Evolutionary conservation across 2,888 invertebrate genomes (phyloP), one percentile per base, ranked within the genome.

Genomic region (Drosophila austrosaltans): DNA sequence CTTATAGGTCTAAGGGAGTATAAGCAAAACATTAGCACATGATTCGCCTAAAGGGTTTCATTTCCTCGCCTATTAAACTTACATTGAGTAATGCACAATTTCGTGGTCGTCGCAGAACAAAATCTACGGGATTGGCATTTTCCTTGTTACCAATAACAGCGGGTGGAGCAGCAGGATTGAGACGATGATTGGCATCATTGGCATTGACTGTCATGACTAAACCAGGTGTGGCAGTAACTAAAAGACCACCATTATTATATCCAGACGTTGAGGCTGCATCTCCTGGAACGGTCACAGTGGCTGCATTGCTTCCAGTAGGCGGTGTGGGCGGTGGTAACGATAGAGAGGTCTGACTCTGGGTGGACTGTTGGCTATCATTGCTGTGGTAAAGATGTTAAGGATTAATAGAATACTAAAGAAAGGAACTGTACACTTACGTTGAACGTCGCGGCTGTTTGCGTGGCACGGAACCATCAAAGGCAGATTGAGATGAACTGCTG

Each of bases 401-500:
- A 12, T 48, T 25, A 12, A 30, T 5, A 3, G 7, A 1, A 3
- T 5, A 5, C n/a, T 6, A 1, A n/a, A 8, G 0, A 1, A 2
- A 2, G 1, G n/a, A 8, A 40, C n/a, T 8, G 3, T 1, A 4
- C 2, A 94, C 95, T 94, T 93, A 97, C 97, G 93, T 93, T 96
- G 95, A 98, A 90, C 98, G 98, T 70, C 98, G 93, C 0, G 98
- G 97, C 90, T 98, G 98, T 92, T 98, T 98, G 69, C 98, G 93
- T 0, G 98, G 93, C 0, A 98, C 97, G 5, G 95, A 94, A 58
- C 93, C 92, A 75, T 94, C 94, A 64, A 93, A 92, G 66, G 72
- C 48, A 58, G 1, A 10, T 36, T 12, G 57, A 5, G 39, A 12
- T 39, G 69, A 54, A 12, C 40, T 69, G 32, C 61, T 69, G 56